Base-by-base conservation (phyloP, 2,797 vertebrate genomes). In the Coreius guichenoti region DNA sequence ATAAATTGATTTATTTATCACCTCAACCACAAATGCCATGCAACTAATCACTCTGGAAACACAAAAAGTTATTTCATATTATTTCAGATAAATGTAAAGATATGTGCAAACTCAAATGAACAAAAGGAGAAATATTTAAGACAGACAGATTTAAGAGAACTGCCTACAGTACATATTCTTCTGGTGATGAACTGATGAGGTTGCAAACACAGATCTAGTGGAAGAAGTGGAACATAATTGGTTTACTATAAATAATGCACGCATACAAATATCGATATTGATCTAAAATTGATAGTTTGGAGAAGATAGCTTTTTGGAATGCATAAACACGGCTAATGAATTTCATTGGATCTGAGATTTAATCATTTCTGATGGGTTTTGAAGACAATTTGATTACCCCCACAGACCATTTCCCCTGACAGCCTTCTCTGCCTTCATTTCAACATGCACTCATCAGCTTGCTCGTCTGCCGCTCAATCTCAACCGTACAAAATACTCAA, bases 341-440 rank as follows among this genome's bases (percentile, higher is more conserved):
- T 83, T 83, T 67, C 61, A 39, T 72, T 76, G 58, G 47, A 43
- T 76, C 72, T 54, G 31, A 68, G 33, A 61, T 76, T 67, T 83
- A 83, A 83, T 83, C 14, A 83, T 75, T 75, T 54, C 81, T 83
- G 72, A 83, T 83, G 72, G 81, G 58, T 83, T 83, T 83, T 75
- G 72, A 65, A 83, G 81, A 83, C 72, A 83, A 83, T 76, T 83
- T 67, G 72, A 83, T 83, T 83, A 67, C 31, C 47, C 81, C 61
- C 31, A 76, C 45, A 83, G 56, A 75, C 29, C 58, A 45, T 76
- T 82, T 83, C 81, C 81, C 56, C 43, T 26, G 72, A 76, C 16
- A 65, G 72, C 72, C 43, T 49, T 54, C 61, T 67, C 58, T 65
- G 58, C 58, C 23, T 83, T 51, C 70, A 51, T 51, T 75, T 74